phyloP scores from a whole-genome alignment of 1,140 invertebrate species.

The Anastrepha ludens region DNA sequence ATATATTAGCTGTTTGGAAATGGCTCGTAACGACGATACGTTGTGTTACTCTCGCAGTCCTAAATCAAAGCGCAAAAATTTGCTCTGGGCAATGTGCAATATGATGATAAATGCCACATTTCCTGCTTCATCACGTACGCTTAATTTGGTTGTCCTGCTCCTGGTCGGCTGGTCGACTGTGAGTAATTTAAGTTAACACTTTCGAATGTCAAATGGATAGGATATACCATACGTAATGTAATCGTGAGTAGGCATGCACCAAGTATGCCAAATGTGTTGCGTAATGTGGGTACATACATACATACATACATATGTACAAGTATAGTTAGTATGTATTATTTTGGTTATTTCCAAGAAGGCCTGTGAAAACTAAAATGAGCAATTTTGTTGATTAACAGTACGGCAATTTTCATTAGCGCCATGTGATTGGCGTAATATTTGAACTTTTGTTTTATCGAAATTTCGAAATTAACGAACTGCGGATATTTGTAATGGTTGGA shows the following conservation, averaged over 20 bases:
- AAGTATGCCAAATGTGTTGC: not conserved
- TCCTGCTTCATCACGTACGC: slow-evolving; percentile 51
- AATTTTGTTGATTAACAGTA: too few relatives aligned
- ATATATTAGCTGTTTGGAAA: not conserved
- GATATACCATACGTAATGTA: not conserved
- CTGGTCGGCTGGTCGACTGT: not conserved
- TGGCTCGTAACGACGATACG: not conserved
- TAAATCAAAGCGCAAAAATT: slow-evolving; percentile 18
- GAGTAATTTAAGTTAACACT: slow-evolving; percentile 48
- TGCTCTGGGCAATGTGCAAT: not conserved
- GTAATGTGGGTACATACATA: not conserved
- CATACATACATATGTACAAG: not conserved
- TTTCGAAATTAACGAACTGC: too few relatives aligned
- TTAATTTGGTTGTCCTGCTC: slow-evolving; percentile 37
- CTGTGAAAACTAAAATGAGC: too few relatives aligned
- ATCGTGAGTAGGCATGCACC: not conserved
- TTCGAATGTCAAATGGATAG: slow-evolving; percentile 19
- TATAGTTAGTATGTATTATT: not conserved
- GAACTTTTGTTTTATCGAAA: too few relatives aligned
- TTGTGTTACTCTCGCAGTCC: not conserved
- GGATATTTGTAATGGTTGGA: too few relatives aligned
- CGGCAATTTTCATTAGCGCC: too few relatives aligned
- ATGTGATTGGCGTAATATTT: too few relatives aligned
- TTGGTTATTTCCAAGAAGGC: not conserved
- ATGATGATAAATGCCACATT: slow-evolving; percentile 44